Evolutionary conservation across 2,113 vertebrate genomes (phyloP), one percentile per base, ranked within the genome.

Genomic region (Engystomops pustulosus): DNA sequence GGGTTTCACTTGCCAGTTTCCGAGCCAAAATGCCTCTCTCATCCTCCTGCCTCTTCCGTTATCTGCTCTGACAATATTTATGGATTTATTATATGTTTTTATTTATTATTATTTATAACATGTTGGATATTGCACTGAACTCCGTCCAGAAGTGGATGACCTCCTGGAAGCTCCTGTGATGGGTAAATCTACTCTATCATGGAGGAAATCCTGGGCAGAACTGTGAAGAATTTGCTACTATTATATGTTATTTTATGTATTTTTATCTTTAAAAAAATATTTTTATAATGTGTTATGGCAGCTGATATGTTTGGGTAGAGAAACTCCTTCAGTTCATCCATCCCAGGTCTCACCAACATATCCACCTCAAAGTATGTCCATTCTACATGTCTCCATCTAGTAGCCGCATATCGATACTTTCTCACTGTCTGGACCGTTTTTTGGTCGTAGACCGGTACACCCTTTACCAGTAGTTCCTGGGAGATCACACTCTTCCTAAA

Each of bases 71-170:
- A 70, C 20, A 14, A 41, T 70, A 70, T 70, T 70, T 70, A 70
- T 69, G 18, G 6, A 32, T 18, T 36, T 69, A 34, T 18, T 10
- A 8, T 36, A 69, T 41, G 20, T 41, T 20, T 41, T 5, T 71
- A 71, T 71, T 71, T 71, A 71, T 71, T 71, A 45, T 71, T 15
- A 71, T 45, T 71, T 71, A 71, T 71, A 45, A 23, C 5, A 3
- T 45, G 41, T 10, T 71, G 69, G 41, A 71, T 15, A 12, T 25
- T 71, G 69, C 69, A 71, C 69, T 71, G 69, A 71, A 27, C 32
- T 67, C 3, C 15, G 11, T 12, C 14, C 25, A 25, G 23, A 25
- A 25, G 25, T 7, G n/a, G n/a, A n/a, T n/a, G n/a, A n/a, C n/a
- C n/a, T 25, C 60, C 4, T 14, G 0, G 62, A 20, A 17, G 3